Base-by-base conservation (phyloP, 2,113 vertebrate species). In the Nycticebus coucang region DNA sequence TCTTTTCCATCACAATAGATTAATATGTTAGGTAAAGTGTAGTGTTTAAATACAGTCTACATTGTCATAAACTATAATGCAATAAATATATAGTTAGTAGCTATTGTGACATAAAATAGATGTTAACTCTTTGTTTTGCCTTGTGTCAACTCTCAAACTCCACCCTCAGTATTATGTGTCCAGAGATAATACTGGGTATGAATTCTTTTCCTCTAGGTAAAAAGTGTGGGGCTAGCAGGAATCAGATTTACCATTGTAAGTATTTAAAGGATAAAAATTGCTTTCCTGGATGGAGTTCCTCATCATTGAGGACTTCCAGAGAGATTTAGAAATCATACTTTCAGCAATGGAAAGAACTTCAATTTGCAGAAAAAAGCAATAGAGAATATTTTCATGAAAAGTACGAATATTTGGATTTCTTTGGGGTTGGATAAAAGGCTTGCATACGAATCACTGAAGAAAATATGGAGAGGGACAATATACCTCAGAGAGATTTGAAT, bases 341-440 rank as follows among this genome's bases (percentile, higher is more conserved):
- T 90, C 94, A 30, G 3, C 12, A 83, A 84, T 12, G 26, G 13
- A 37, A 89, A 93, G 12, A 3, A 87, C 1, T 85, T 91, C 15
- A 37, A 62, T 60, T 50, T 71, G 0, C 4, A 35, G 3, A 75
- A 94, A 80, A 2, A 71, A 13, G 5, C 3, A 69, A 79, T 30
- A 74, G 28, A 90, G 41, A 89, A 50, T 74, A 50, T 82, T 77
- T 88, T 41, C 4, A 91, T 53, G 37, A 87, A 90, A 96, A 64
- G 8, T 75, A 82, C 83, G 45, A 87, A 4, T 13, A 45, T 71
- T 5, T 62, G 30, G 3, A 6, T 93, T 69, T 95, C 75, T 79
- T 57, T 71, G 35, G 7, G 41, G 0, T 14, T 91, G 59, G 19
- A 50, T 30, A 22, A 89, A 21, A 94, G 28, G 22, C 89, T 55